Evolutionary conservation across 1,140 invertebrate genomes (phyloP), one percentile per base, ranked within the genome.

Genomic region (Zaprionus camerounensis): DNA sequence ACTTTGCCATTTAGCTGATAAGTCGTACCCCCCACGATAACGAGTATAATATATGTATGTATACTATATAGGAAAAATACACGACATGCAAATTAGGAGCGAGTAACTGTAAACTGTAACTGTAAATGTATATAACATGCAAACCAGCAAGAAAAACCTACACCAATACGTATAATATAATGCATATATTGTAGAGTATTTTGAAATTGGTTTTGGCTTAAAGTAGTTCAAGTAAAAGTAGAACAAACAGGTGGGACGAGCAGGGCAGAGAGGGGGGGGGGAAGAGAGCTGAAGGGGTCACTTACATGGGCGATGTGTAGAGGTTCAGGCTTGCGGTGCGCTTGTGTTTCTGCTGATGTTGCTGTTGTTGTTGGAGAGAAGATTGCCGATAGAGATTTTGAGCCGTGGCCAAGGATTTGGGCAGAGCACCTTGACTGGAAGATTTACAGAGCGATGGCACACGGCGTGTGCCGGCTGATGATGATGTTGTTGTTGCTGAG

Each of bases 351-450:
- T 80, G 76, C 41, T 82, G 76, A 55, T 67, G 63, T 17, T 76
- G 66, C 36, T 76, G 73, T 1, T 71, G 72, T 56, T 71, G 76
- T 34, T 74, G 76, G 2, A 59, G 55, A 1, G 70, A 62, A 20
- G 69, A 62, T 62, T 87, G 83, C 49, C 72, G 74, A 61, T 70
- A 67, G 5, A 84, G 64, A 71, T 56, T 88, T 46, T 90, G 84
- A 61, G 85, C 84, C 28, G 85, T 90, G 84, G 81, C 75, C 81
- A 88, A 74, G 66, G 85, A 74, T 82, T 90, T 88, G 75, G 84
- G 84, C 55, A 88, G 46, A 49, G 84, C 84, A 41, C 84, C 84
- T 78, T 88, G 84, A 28, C 84, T 88, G 78, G 84, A 81, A 61
- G 84, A 88, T 78, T 88, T 88, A 58, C 81, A 75, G 15, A 88